A percentile compares a stretch with the other conserved stretches of the same genome.
Evolutionary conservation across 2,888 invertebrate species (phyloP).

Genomic region (Crepidodera aurea): DNA sequence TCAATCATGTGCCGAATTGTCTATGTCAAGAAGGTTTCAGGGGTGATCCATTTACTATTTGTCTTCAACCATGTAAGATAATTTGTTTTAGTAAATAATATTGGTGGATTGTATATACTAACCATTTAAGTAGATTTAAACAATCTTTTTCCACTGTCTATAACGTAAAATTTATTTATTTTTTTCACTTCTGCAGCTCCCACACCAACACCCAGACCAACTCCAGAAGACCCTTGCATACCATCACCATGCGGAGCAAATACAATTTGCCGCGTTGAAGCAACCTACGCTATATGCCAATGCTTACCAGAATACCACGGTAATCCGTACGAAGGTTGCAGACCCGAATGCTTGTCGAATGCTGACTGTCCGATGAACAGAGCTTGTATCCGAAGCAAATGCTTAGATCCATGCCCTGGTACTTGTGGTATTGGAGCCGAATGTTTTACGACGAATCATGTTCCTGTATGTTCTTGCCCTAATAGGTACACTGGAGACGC

Average conservation of each 20-base stretch:
- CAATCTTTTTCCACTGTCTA: too few relatives aligned
- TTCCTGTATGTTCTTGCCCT: slow-evolving; percentile 69
- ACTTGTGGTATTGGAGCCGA: slow-evolving; percentile 86
- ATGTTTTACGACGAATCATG: slow-evolving; percentile 76
- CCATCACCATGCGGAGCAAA: slow-evolving; percentile 85
- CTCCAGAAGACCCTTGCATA: slow-evolving; percentile 74
- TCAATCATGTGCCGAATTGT: slow-evolving; percentile 79
- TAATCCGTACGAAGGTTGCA: slow-evolving; percentile 78
- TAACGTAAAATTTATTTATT: too few relatives aligned
- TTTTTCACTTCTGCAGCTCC: slow-evolving; percentile 52
- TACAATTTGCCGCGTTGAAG: slow-evolving; percentile 78
- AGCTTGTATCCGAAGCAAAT: slow-evolving; percentile 83
- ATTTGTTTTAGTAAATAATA: slow-evolving; percentile 36
- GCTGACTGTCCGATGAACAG: slow-evolving; percentile 84
- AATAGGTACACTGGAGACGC: slow-evolving; percentile 66
- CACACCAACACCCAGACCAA: slow-evolving; percentile 59
- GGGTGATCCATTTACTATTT: slow-evolving; percentile 73
- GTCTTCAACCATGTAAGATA: slow-evolving; percentile 67
- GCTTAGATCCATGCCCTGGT: slow-evolving; percentile 83
- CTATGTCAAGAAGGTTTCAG: slow-evolving; percentile 72
- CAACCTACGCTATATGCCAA: slow-evolving; percentile 75
- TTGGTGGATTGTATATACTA: slow-evolving; percentile 11
- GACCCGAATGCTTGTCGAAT: slow-evolving; percentile 86
- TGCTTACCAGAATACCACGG: slow-evolving; percentile 78
- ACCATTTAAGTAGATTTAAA: neutral